phyloP scores from a whole-genome alignment of 2,888 invertebrate genomes.

The Lasioglossum pauxillum region DNA sequence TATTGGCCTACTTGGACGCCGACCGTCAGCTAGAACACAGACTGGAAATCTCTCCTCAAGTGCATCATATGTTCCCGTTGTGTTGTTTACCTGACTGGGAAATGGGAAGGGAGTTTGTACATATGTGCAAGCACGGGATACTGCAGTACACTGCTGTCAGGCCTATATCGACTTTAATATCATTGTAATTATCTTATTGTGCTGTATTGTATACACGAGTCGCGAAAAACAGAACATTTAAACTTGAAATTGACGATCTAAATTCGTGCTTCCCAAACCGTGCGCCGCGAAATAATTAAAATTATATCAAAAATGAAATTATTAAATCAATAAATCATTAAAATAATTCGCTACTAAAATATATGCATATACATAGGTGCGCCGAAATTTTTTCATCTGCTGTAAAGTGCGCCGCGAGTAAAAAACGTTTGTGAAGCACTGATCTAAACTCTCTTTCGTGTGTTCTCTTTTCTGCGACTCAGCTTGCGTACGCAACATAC shows the following conservation, averaged over 20 bases:
- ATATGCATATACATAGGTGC: too few species aligned
- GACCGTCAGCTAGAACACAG: constrained; percentile 94
- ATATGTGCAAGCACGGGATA: constrained; percentile 98
- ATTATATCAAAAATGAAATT: too few species aligned
- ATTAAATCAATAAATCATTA: too few species aligned
- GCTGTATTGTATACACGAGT: background rate
- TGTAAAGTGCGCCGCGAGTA: too few species aligned
- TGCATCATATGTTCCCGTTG: constrained; percentile 95
- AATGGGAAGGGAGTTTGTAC: constrained; percentile 96
- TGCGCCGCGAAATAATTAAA: too few species aligned
- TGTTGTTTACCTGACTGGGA: constrained; percentile 97
- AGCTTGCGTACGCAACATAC: background rate
- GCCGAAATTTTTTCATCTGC: too few species aligned
- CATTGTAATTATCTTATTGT: constrained; percentile 90
- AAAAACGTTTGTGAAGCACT: background rate
- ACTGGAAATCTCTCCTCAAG: constrained; percentile 93
- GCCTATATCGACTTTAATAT: constrained; percentile 94
- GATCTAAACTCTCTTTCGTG: background rate
- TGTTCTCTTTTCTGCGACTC: background rate
- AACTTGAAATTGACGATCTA: background rate
- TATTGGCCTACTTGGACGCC: constrained; percentile 95
- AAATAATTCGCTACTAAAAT: too few species aligned
- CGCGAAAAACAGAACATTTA: background rate
- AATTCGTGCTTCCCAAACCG: too few species aligned
- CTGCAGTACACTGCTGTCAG: constrained; percentile 97